phyloP scores from a whole-genome alignment of 2,888 invertebrate species.

The Gastracanthus pulcherrimus region DNA sequence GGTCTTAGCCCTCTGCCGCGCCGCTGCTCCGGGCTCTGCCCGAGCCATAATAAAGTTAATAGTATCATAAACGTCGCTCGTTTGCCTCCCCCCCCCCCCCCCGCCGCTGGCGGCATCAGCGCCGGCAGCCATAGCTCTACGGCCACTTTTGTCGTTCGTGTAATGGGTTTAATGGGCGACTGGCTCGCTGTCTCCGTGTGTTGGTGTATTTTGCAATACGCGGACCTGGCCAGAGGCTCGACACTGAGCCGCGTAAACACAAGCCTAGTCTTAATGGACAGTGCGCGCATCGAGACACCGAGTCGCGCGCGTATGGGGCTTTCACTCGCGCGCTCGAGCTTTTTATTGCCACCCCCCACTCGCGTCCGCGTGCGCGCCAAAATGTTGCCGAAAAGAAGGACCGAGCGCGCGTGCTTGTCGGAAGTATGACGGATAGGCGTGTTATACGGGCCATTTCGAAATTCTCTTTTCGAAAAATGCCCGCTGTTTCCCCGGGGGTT shows the following conservation, averaged over 20 bases:
- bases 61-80: slow-evolving; percentile 71
- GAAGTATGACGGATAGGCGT: not conserved
- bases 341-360: not conserved
- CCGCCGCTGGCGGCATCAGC: too few species aligned
- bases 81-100: slow-evolving; percentile 63
- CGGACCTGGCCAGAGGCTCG: not conserved
- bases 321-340: not conserved
- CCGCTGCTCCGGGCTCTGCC: slow-evolving; percentile 9
- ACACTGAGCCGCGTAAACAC: slow-evolving; percentile 29
- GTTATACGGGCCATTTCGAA: not conserved
- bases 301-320: not conserved
- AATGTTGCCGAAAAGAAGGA: not conserved
- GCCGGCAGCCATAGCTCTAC: slow-evolving; percentile 54
- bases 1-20: slow-evolving; percentile 62
- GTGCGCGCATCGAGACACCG: not conserved
- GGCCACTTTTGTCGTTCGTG: slow-evolving; percentile 66
- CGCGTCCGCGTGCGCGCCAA: not conserved
- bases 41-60: slow-evolving; percentile 70
- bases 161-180: slow-evolving; percentile 57
- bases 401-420: not conserved
- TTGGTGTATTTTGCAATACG: slow-evolving; percentile 40
- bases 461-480: not conserved
- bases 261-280: slow-evolving; percentile 25
- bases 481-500: not conserved
- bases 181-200: not conserved